Evolutionary conservation across 2,113 vertebrate genomes (phyloP), one percentile per base, ranked within the genome.

Genomic region (Chascanopsetta lugubris): DNA sequence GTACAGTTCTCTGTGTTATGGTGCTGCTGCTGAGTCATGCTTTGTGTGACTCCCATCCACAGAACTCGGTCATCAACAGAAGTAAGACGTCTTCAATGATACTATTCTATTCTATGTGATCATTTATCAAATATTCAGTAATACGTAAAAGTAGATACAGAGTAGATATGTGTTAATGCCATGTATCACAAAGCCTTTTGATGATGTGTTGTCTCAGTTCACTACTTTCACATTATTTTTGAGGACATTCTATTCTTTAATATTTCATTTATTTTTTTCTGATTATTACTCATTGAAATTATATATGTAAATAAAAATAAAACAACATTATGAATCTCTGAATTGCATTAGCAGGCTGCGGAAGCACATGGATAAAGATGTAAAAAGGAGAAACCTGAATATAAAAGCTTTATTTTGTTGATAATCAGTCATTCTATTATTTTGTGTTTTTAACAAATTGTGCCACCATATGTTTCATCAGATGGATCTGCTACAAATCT

Each of bases 11-110:
- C 75, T 82, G 92, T 49, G 27, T 89, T 29, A 85, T 92, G 55
- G 58, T 93, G 85, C 83, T 95, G 73, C 73, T 96, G 15, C 2
- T 89, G 66, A 85, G 77, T 76, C 74, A 86, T 20, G 65, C 75
- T 22, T 76, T 88, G 10, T 72, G 67, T 0, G 17, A 62, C 1
- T 6, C 87, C 2, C 65, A 61, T 26, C 38, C 1, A 1, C 57
- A 73, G 24, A 80, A 8, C 40, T 85, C 93, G 66, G 81, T 90
- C 74, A 87, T 90, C 46, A 86, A 86, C 65, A 91, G 89, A 83
- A 89, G 93, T 94, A 85, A 83, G 88, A 12, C 1, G 46, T 26
- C 2, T 21, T 1, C 8, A 11, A 32, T 32, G 30, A 8, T 32
- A 32, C 5, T 6, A 48, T n/a, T n/a, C 15, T 4, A 17, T 26